These are phyloP conservation scores for Bos indicus DNA, from an alignment of 2,113 vertebrate species.

Conservation along the genomic window DNA sequence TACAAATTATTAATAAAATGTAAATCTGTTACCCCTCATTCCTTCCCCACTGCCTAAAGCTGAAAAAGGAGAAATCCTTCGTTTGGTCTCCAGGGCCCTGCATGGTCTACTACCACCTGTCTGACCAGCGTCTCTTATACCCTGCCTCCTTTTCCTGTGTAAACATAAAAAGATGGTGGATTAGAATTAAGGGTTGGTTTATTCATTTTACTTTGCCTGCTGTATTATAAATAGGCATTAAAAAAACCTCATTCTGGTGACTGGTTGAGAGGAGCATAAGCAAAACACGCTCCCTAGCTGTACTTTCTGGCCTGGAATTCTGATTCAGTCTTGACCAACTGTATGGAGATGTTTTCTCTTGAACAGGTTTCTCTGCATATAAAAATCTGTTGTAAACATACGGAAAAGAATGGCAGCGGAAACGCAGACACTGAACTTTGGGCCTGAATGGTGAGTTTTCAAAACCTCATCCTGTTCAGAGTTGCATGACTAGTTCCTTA, in stretches of 20 bases:
- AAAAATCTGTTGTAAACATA: conserved; percentile 75
- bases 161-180: neutral
- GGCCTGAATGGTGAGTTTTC: conserved; percentile 97
- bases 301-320: neutral
- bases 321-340: conserved; percentile 32
- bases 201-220: neutral
- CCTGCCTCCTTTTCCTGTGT: neutral
- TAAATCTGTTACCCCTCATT: neutral
- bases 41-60: neutral
- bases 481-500: neutral
- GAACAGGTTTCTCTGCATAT: conserved; percentile 82
- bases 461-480: neutral
- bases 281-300: neutral
- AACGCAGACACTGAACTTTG: conserved; percentile 99
- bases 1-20: neutral
- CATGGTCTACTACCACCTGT: neutral
- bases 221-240: neutral
- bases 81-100: neutral
- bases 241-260: neutral
- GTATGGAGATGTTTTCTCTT: conserved; percentile 57
- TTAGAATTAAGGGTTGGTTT: neutral
- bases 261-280: neutral
- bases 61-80: neutral
- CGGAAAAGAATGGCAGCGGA: conserved; percentile 93
- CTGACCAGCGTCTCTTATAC: neutral